Evolutionary conservation across 1,140 invertebrate genomes (phyloP).

Genomic region (Pseudomyrmex sp.): DNA sequence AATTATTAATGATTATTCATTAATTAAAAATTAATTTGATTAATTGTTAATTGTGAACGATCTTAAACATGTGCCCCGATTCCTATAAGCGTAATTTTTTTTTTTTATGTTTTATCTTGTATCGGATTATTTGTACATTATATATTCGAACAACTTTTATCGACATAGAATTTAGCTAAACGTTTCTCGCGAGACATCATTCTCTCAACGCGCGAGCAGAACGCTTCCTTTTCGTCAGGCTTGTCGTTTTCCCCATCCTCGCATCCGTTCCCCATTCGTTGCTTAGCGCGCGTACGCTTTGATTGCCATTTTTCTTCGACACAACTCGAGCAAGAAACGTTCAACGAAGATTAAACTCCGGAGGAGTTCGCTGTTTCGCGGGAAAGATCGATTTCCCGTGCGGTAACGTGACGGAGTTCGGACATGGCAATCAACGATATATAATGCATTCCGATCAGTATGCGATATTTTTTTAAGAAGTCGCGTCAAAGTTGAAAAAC

Average conservation of each 20-base stretch:
- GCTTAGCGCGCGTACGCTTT: conserved; percentile 13
- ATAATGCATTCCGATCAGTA: conserved; percentile 71
- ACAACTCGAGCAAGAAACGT: conserved; percentile 21
- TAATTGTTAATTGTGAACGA: conserved; percentile 72
- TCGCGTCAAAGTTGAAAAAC: conserved; percentile 51
- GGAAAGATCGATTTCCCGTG: conserved; percentile 21
- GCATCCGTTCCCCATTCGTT: background rate
- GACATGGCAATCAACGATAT: conserved; percentile 47
- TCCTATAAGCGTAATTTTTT: conserved; percentile 32
- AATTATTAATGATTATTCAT: no score
- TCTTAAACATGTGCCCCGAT: conserved; percentile 65
- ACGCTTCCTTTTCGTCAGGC: conserved; percentile 21
- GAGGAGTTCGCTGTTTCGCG: background rate
- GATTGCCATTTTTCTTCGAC: conserved; percentile 29
- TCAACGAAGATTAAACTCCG: background rate
- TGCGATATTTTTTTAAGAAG: conserved; percentile 61
- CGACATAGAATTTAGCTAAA: conserved; percentile 70
- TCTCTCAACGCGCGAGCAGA: conserved; percentile 63
- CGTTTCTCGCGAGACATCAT: conserved; percentile 68
- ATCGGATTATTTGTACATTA: conserved; percentile 72
- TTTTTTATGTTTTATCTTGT: conserved; percentile 54
- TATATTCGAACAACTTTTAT: conserved; percentile 73
- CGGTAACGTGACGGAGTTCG: background rate
- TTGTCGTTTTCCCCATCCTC: background rate
- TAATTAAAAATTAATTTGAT: conserved; percentile 47